Percentiles rank a stretch among this genome's conserved stretches.
Conservation (phyloP, 2,113 vertebrate genomes). For the Atrichornis clamosus region DNA sequence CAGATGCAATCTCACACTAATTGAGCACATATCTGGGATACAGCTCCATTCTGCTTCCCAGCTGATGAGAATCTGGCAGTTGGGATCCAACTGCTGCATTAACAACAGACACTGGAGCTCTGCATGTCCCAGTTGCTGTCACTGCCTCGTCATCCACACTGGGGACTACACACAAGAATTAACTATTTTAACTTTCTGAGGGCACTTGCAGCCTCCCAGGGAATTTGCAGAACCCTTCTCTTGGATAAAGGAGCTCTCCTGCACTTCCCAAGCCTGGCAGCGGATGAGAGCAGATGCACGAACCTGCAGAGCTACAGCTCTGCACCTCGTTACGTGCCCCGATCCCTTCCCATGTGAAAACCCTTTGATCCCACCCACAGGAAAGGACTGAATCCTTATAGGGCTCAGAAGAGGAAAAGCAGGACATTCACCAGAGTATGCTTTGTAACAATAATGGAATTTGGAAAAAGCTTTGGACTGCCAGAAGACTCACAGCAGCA, state of each 20-base stretch:
- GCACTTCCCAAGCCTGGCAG: not conserved
- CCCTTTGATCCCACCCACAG: constrained; percentile 8
- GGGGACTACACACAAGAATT: not conserved
- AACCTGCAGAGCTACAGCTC: not conserved
- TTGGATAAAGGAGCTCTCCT: not conserved
- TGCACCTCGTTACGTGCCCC: not conserved
- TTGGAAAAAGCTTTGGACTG: constrained; percentile 12
- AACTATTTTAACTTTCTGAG: not conserved
- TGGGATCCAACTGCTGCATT: not conserved
- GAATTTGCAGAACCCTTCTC: not conserved
- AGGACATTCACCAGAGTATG: constrained; percentile 21
- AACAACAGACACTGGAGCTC: not conserved
- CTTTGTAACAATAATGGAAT: constrained; percentile 51
- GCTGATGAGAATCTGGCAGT: not conserved
- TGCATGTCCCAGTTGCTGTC: not conserved
- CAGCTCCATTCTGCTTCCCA: not conserved
- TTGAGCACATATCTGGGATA: not conserved
- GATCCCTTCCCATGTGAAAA: accelerated
- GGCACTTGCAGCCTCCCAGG: not conserved
- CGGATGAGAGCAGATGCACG: not conserved
- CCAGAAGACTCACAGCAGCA: not conserved
- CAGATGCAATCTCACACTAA: constrained; percentile 35
- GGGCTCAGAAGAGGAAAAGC: constrained; percentile 17
- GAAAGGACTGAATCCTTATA: not conserved
- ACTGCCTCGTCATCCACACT: not conserved